These are phyloP conservation scores for Drosophila pegasa DNA, from an alignment of 2,888 invertebrate genomes.

Conservation along the genomic window DNA sequence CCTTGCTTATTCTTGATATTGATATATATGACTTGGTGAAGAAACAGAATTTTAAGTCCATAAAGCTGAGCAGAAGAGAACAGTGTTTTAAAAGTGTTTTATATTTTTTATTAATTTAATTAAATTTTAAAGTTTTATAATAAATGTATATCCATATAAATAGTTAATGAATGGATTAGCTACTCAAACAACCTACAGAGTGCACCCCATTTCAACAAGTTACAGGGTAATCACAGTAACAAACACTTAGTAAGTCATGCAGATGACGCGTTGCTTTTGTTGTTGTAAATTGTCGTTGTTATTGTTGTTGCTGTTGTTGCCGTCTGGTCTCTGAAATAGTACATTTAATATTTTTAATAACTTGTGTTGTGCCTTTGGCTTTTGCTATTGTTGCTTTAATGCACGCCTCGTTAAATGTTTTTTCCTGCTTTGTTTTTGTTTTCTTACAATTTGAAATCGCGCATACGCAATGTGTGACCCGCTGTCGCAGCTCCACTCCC, in stretches of 20 bases:
- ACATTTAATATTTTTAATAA: slow-evolving; percentile 73
- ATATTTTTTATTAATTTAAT: too few species aligned
- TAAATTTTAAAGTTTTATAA: too few species aligned
- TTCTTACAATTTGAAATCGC: slow-evolving; percentile 60
- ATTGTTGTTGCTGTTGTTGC: slow-evolving; percentile 27
- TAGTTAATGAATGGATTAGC: too few species aligned
- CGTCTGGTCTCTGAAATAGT: slow-evolving; percentile 59
- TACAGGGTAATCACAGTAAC: slow-evolving; percentile 45
- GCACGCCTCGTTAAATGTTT: slow-evolving; percentile 79
- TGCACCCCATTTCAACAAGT: too few species aligned
- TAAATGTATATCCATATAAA: too few species aligned
- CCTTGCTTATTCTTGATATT: too few species aligned
- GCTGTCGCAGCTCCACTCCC: slow-evolving; percentile 13
- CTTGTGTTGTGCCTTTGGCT: slow-evolving; percentile 26
- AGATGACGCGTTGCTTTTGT: slow-evolving; percentile 66
- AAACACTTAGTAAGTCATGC: slow-evolving; percentile 60
- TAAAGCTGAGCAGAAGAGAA: too few species aligned
- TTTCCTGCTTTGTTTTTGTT: slow-evolving; percentile 15
- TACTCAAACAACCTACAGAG: background rate
- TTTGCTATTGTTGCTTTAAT: slow-evolving; percentile 56
- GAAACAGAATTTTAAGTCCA: too few species aligned
- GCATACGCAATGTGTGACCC: slow-evolving; percentile 74
- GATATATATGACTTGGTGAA: too few species aligned
- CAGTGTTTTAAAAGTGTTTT: too few species aligned
- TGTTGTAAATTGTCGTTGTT: slow-evolving; percentile 41